A percentile compares a stretch with the other conserved stretches of the same genome.
Conservation (phyloP, 2,113 vertebrate genomes). For the Crotalus helleri region DNA sequence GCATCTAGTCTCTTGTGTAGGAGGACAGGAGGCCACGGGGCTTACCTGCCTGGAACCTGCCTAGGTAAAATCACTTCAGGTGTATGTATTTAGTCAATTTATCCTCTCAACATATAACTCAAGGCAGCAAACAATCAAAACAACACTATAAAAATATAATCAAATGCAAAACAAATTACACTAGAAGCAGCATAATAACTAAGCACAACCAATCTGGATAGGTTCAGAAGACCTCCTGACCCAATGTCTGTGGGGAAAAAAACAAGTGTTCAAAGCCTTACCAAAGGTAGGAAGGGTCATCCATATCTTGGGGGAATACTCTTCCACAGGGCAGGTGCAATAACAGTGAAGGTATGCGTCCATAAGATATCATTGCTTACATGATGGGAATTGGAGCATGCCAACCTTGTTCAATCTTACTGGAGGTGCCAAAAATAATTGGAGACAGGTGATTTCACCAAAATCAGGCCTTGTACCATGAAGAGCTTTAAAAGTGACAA, state of each 20-base stretch:
- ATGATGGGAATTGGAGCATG: background rate
- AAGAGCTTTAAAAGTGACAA: background rate
- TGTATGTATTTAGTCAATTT: background rate
- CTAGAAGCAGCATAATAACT: background rate
- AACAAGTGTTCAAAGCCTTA: background rate
- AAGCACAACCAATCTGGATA: background rate
- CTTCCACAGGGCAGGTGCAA: background rate
- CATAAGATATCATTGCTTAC: background rate
- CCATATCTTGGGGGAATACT: background rate
- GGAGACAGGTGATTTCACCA: background rate
- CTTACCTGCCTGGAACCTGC: background rate
- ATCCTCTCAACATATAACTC: background rate
- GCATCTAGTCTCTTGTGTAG: background rate
- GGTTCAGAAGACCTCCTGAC: background rate
- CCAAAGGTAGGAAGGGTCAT: background rate
- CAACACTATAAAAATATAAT: background rate
- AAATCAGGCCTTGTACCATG: background rate
- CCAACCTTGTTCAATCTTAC: background rate
- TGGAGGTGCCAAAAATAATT: background rate
- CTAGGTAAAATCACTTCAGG: background rate
- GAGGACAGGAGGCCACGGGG: background rate
- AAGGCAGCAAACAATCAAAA: background rate
- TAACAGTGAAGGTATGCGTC: background rate
- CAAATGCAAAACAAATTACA: background rate
- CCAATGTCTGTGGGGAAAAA: background rate